These are phyloP conservation scores for Drosophila littoralis DNA, from an alignment of 1,140 invertebrate species.

Conservation along the genomic window DNA sequence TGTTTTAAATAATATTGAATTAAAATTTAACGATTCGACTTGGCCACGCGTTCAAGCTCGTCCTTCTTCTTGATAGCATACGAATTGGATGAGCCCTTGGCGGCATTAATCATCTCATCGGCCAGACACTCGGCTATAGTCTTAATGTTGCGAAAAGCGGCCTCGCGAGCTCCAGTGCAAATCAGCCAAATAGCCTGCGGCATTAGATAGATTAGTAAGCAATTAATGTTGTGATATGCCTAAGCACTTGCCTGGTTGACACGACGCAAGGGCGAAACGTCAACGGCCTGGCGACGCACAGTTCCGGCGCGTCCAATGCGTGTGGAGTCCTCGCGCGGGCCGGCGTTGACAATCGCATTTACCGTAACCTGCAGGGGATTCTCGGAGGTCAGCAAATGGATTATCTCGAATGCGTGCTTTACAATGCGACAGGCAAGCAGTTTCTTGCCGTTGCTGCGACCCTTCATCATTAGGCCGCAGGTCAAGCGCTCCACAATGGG, in stretches of 20 bases:
- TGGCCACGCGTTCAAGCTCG: conserved; percentile 99
- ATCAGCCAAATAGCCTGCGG: conserved; percentile 96
- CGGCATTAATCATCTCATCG: conserved; percentile 99
- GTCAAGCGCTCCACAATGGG: conserved; percentile 99
- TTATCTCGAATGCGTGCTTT: conserved; percentile 99
- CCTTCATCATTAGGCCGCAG: conserved; percentile 99
- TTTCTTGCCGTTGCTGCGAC: conserved; percentile 99
- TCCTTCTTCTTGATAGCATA: conserved; percentile 99
- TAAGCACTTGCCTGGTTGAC: conserved; percentile 92
- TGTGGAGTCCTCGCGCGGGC: conserved; percentile 99
- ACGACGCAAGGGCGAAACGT: conserved; percentile 97
- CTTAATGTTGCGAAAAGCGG: conserved; percentile 99
- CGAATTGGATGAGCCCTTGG: conserved; percentile 99
- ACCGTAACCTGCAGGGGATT: conserved; percentile 94
- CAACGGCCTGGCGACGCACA: conserved; percentile 98
- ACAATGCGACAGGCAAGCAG: conserved; percentile 99
- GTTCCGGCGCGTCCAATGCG: conserved; percentile 99
- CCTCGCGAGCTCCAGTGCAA: conserved; percentile 98
- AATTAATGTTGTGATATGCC: neutral
- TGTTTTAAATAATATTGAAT: neutral
- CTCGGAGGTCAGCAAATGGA: conserved; percentile 98
- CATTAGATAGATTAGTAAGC: neutral
- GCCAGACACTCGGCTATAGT: conserved; percentile 99
- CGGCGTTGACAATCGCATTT: conserved; percentile 99
- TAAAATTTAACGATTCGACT: conserved; percentile 98